Evolutionary conservation across 2,888 invertebrate species (phyloP), one percentile per base, ranked within the genome.

Genomic region (Ectropis crepuscularia): DNA sequence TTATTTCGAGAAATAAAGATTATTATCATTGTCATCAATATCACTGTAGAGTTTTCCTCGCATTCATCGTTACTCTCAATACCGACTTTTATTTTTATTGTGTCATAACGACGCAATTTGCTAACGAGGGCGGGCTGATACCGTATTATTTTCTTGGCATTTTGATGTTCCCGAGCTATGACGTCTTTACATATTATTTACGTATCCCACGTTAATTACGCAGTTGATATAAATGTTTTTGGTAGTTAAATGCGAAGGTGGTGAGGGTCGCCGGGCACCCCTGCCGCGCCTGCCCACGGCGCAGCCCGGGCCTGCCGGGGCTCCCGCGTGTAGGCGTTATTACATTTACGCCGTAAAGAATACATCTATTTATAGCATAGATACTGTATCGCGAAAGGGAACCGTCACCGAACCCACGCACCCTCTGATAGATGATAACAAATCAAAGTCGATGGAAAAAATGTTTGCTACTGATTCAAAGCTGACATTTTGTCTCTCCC

Each of bases 331-430:
- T 88, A 78, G 89, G 88, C 81, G 85, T 80, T 71, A 78, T 81
- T 83, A 85, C 83, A 84, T 85, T 83, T 83, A 82, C 80, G 82
- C 78, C 82, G 82, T 86, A 81, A 79, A 86, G 74, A 83, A 86
- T 79, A 79, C 74, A 74, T 74, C 85, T 90, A 90, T 89, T 88
- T 88, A 87, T 89, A 90, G 83, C 75, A 74, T 67, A 77, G 80
- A 80, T 80, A 74, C 67, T 72, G 69, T 83, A 77, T 80, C 80
- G 80, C 80, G 79, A 83, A 86, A 85, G 81, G 82, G 79, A 85
- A 74, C 74, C 76, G 77, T 71, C 74, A 73, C 65, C 73, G 63
- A 71, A 65, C 72, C 69, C 72, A 73, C 68, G 68, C 66, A 61
- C 43, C 51, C 37, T 49, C 66, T 64, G 62, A 58, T 60, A 66